Conservation (phyloP, 2,888 invertebrate species). For the Agonopterix alstromeriana region DNA sequence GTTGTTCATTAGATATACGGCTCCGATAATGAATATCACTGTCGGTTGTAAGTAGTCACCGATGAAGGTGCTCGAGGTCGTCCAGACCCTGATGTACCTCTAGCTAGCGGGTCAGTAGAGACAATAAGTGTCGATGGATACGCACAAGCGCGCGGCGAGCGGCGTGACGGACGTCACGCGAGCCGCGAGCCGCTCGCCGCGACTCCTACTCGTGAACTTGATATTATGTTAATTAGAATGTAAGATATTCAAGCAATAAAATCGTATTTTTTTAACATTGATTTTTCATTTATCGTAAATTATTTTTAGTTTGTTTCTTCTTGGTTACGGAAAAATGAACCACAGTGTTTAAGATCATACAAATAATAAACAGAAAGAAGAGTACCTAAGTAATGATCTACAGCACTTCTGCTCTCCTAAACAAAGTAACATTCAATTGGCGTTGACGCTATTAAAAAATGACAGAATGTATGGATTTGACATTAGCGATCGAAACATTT, state of each 20-base stretch:
- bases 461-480: too few relatives aligned
- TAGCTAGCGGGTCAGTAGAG: background rate
- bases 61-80: background rate
- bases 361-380: too few relatives aligned
- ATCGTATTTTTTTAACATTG: constrained; percentile 35
- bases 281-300: background rate
- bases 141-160: constrained; percentile 3
- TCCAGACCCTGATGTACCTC: background rate
- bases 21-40: background rate
- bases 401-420: too few relatives aligned
- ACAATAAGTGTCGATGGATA: constrained; percentile 4
- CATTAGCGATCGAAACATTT: too few relatives aligned
- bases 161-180: background rate
- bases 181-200: background rate
- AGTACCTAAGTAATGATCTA: too few relatives aligned
- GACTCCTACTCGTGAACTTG: background rate
- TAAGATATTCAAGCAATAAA: constrained; percentile 40
- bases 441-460: too few relatives aligned
- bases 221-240: background rate
- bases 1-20: background rate
- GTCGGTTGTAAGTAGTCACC: background rate
- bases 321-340: too few relatives aligned
- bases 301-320: too few relatives aligned
- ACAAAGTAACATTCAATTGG: too few relatives aligned
- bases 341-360: too few relatives aligned